Evolutionary conservation across 2,888 invertebrate species (phyloP), one percentile per base, ranked within the genome.

Genomic region (Conistra vaccinii): DNA sequence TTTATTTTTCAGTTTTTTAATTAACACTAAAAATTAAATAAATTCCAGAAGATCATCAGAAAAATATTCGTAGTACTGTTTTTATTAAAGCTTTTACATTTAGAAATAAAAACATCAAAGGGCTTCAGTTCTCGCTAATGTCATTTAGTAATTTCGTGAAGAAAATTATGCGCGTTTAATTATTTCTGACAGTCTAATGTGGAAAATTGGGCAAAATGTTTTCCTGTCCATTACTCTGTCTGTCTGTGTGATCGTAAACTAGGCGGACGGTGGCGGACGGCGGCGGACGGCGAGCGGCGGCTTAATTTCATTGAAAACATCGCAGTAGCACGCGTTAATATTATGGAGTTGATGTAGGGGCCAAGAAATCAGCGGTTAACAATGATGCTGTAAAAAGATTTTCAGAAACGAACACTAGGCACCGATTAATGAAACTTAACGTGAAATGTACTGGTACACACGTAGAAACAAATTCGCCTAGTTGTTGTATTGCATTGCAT

Each of bases 201-300:
- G 29, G 78, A 80, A 85, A 81, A 86, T 85, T 85, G 86, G 79
- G 60, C 61, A 63, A 79, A 86, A 85, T 83, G 87, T 75, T 84
- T 86, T 86, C 87, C 86, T 87, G 87, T 65, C 81, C 76, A 80
- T 85, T 87, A 78, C 61, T 75, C 76, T 66, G 75, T 86, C 76
- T 66, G 75, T 86, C 87, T 3, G 39, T 73, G 48, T 58, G 68
- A 60, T 84, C 86, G 55, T 87, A 81, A 85, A 87, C 62, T 69
- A 76, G 81, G 69, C 63, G 70, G 78, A 69, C 63, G 66, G 58
- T n/a, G n/a, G n/a, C n/a, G n/a, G n/a, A n/a, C n/a, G n/a, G 35
- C 26, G 23, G 35, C 51, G 48, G 51, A n/a, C 53, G n/a, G 55
- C 20, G 26, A 66, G 48, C 73, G 73, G 70, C 62, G 65, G 42